phyloP scores from a whole-genome alignment of 2,113 vertebrate genomes.

The Hiodon alosoides region DNA sequence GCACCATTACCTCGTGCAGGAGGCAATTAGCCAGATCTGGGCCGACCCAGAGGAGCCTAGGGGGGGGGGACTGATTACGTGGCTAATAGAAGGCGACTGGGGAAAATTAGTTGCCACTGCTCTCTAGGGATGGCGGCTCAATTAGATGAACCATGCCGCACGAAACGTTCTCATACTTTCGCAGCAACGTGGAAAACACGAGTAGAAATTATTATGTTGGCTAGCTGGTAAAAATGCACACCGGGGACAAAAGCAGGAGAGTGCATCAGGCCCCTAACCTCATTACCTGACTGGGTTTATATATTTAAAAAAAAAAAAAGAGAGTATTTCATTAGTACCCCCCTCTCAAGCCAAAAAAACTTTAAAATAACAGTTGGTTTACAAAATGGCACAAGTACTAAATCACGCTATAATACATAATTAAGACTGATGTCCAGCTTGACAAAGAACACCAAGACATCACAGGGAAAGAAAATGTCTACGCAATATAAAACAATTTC shows the following conservation, averaged over 20 bases:
- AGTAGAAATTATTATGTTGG: neutral
- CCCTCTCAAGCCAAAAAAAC: no score
- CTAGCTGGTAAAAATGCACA: neutral
- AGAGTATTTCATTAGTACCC: no score
- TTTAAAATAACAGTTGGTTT: no score
- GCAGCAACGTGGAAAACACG: neutral
- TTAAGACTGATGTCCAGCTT: no score
- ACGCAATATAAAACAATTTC: no score
- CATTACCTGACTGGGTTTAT: neutral
- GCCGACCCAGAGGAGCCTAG: neutral
- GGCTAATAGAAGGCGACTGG: constrained; percentile 13
- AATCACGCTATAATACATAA: no score
- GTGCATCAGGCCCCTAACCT: neutral
- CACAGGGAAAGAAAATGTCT: no score
- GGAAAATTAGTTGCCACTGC: constrained; percentile 3
- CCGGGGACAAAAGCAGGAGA: neutral
- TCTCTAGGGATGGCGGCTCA: neutral
- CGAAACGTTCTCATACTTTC: neutral
- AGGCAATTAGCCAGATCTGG: constrained; percentile 12
- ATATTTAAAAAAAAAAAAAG: neutral
- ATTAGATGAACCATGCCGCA: neutral
- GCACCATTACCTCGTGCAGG: neutral
- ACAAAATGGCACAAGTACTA: no score
- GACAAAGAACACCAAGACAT: no score
- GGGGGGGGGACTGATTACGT: neutral